A percentile compares a stretch with the other conserved stretches of the same genome.
phyloP scores from a whole-genome alignment of 2,113 vertebrate species.

The Dryoscopus gambensis region DNA sequence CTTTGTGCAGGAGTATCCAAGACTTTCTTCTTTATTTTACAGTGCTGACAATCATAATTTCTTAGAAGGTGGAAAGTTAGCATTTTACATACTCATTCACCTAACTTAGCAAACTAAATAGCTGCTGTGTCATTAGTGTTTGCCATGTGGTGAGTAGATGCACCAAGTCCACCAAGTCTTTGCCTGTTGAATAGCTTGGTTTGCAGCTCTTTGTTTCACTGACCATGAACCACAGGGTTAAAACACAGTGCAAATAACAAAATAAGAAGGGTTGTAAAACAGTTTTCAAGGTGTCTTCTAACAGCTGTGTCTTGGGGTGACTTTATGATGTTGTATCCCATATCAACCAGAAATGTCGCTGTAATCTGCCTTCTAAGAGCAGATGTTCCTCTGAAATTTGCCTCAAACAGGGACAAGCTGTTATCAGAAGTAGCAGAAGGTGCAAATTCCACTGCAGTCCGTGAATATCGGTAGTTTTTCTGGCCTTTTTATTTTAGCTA shows the following conservation, averaged over 20 bases:
- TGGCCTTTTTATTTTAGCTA: conserved; percentile 54
- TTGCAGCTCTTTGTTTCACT: conserved; percentile 60
- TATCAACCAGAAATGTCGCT: too few species aligned
- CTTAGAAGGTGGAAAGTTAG: not conserved
- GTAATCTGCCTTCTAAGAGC: too few species aligned
- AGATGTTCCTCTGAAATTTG: too few species aligned
- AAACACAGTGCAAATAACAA: conserved; percentile 66
- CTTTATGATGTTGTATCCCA: too few species aligned
- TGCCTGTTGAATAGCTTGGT: not conserved
- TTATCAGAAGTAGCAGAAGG: conserved; percentile 60
- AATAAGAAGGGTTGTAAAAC: conserved; percentile 46
- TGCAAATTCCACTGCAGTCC: conserved; percentile 65
- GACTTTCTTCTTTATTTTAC: not conserved
- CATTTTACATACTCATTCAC: not conserved
- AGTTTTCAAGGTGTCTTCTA: conserved; percentile 8
- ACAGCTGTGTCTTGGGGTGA: not conserved
- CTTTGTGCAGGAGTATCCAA: not conserved
- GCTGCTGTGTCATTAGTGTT: not conserved
- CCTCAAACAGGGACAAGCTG: not conserved
- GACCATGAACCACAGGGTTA: conserved; percentile 72
- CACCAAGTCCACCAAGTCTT: not conserved
- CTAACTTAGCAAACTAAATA: not conserved
- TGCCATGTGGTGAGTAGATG: not conserved
- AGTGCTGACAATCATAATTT: not conserved
- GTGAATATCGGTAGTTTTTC: conserved; percentile 61